Percentiles rank a stretch among this genome's conserved stretches.
These are phyloP conservation scores for Acestrorhynchus altus DNA, from an alignment of 2,797 vertebrate species.

Conservation along the genomic window DNA sequence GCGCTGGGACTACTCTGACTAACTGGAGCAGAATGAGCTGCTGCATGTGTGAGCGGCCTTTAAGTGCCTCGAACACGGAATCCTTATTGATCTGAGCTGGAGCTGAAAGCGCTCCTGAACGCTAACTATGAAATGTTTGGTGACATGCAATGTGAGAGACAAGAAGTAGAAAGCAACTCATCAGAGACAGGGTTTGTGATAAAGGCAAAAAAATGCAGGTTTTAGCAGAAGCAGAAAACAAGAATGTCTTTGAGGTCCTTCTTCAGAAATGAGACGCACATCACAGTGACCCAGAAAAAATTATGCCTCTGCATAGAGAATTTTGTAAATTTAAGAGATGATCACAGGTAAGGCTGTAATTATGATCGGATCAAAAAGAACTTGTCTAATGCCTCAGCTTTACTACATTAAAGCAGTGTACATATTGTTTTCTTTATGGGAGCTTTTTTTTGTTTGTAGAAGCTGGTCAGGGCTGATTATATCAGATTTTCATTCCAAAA, in stretches of 20 bases:
- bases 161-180: constrained; percentile 1
- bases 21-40: constrained; percentile 60
- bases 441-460: background rate
- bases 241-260: background rate
- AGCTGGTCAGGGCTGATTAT: too few relatives aligned
- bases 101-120: constrained; percentile 47
- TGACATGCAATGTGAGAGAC: constrained; percentile 39
- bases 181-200: background rate
- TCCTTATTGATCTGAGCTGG: constrained; percentile 52
- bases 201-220: background rate
- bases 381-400: background rate
- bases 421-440: background rate
- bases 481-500: too few relatives aligned
- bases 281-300: constrained; percentile 7
- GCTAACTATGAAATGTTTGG: constrained; percentile 32
- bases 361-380: background rate
- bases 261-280: too few relatives aligned
- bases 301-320: background rate
- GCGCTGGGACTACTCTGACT: constrained; percentile 49
- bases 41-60: constrained; percentile 33
- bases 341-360: constrained; percentile 5
- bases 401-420: background rate
- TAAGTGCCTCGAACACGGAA: constrained; percentile 54
- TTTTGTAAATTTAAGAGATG: background rate
- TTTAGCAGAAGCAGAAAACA: background rate